A percentile compares a stretch with the other conserved stretches of the same genome.
Conservation (phyloP, 2,888 invertebrate species). For the Alloplasta piceator region DNA sequence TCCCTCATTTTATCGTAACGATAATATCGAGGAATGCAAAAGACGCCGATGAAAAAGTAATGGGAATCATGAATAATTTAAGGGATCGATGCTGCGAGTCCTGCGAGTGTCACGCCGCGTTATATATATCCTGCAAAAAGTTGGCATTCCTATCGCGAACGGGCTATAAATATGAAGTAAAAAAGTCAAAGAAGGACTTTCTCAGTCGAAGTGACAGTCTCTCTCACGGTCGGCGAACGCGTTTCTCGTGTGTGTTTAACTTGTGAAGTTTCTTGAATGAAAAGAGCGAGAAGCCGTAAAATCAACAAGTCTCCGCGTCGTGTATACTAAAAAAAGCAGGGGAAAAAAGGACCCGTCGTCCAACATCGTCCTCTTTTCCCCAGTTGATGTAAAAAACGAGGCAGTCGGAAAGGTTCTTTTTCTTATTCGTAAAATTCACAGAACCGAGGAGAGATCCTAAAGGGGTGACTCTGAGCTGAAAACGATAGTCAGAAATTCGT, state of each 20-base stretch:
- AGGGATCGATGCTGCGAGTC: too few species aligned
- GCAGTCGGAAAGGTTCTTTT: constrained; percentile 14
- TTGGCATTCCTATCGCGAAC: neutral
- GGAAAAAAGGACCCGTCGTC: constrained; percentile 1
- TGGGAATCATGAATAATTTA: too few species aligned
- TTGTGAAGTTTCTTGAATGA: constrained; percentile 5
- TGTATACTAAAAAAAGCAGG: constrained; percentile 51
- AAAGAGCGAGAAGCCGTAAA: constrained; percentile 49
- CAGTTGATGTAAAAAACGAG: neutral
- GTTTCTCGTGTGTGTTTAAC: neutral
- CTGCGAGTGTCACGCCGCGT: too few species aligned
- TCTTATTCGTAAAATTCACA: too few species aligned
- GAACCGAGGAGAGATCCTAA: too few species aligned
- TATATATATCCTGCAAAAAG: too few species aligned
- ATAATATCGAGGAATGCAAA: too few species aligned
- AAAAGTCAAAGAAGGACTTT: neutral
- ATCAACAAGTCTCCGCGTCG: constrained; percentile 64
- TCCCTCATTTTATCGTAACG: too few species aligned
- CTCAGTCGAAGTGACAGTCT: constrained; percentile 11
- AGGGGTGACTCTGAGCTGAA: too few species aligned
- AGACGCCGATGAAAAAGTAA: too few species aligned
- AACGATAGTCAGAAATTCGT: too few species aligned
- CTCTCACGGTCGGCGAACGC: neutral
- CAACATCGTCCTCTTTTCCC: neutral
- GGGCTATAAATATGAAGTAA: constrained; percentile 2